Conservation (phyloP, 2,888 invertebrate species). For the Oasisia sp. region DNA sequence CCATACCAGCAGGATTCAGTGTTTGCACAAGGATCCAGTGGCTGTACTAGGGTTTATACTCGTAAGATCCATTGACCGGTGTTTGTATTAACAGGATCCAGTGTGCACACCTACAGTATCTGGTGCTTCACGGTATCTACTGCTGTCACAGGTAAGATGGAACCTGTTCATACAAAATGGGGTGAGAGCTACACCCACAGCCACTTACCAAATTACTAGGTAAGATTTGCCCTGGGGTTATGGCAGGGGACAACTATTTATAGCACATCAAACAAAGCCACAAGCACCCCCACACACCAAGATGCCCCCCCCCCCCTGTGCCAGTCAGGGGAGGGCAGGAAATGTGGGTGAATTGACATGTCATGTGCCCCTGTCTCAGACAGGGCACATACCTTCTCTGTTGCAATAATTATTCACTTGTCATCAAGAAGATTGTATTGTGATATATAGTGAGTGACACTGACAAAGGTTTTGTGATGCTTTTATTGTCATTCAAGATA, state of each 20-base stretch:
- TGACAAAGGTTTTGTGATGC: too few relatives aligned
- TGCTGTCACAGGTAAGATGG: neutral
- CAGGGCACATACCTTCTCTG: neutral
- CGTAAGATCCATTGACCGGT: too few relatives aligned
- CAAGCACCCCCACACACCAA: constrained; percentile 3
- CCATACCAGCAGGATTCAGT: neutral
- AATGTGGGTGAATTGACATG: neutral
- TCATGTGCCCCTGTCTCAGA: neutral
- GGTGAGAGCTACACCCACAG: too few relatives aligned
- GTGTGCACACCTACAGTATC: neutral
- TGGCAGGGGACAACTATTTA: neutral
- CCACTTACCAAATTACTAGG: neutral
- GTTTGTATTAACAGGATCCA: neutral
- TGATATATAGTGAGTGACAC: too few relatives aligned
- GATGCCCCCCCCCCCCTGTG: neutral
- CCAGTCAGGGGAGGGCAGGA: neutral
- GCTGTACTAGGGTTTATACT: neutral
- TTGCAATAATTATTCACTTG: neutral
- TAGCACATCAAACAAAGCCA: neutral
- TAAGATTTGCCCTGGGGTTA: neutral
- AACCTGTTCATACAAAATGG: neutral
- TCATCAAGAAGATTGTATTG: too few relatives aligned
- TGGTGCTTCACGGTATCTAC: neutral
- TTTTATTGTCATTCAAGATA: too few relatives aligned
- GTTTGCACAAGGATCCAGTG: neutral